Evolutionary conservation across 2,113 vertebrate genomes (phyloP), one percentile per base, ranked within the genome.

Genomic region (Suricata suricatta): DNA sequence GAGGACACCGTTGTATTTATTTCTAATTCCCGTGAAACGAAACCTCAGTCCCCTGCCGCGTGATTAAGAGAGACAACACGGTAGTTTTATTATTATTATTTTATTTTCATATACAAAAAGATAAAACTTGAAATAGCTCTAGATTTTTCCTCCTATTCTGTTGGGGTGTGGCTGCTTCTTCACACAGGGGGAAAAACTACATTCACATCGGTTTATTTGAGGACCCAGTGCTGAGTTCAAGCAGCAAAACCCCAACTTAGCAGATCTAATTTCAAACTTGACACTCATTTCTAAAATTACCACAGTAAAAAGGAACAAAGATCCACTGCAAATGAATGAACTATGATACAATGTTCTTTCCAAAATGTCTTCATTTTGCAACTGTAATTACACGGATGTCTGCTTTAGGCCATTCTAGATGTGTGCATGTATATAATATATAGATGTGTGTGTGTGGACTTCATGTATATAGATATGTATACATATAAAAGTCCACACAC

Each of bases 41-140:
- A 63, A 66, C 29, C 29, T 44, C 69, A 68, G 33, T 10, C 52
- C 77, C 63, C 44, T 35, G 29, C 82, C 54, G 21, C 2, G 9
- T 17, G 71, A 98, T 81, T 76, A 66, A 96, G 5, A 90, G 23
- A 94, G 25, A 95, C 96, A 89, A 87, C 47, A 82, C 27, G 47
- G 0, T 77, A 77, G 74, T 38, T 93, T 81, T 76, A 82, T 97
- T 74, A 88, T 96, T 90, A 77, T 98, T 98, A 98, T 99, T 99
- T 99, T 97, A 99, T 99, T 99, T 99, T 99, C 98, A 99, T 99
- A 99, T 99, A 99, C 99, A 99, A 99, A 99, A 99, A 99, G 99
- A 99, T 98, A 99, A 99, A 99, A 99, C 99, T 99, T 99, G 98
- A 99, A 99, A 99, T 99, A 99, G 98, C 98, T 99, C 99, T 99